A percentile compares a stretch with the other conserved stretches of the same genome.
These are phyloP conservation scores for Babylonia areolata DNA, from an alignment of 1,140 invertebrate species.

Conservation along the genomic window DNA sequence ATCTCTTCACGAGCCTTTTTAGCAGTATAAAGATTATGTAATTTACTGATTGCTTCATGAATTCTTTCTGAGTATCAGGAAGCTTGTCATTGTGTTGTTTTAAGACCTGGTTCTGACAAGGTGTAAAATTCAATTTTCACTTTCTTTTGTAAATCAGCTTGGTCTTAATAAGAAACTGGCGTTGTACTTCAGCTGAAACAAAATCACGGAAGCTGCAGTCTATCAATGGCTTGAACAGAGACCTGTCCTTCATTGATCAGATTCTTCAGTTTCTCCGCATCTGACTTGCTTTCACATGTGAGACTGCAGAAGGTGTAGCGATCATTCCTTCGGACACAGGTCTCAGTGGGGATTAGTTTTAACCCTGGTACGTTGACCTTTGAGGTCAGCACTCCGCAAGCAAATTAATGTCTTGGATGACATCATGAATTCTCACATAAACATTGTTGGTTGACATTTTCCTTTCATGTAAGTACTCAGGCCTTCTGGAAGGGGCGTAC, in stretches of 20 bases:
- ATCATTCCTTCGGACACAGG: neutral
- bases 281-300: neutral
- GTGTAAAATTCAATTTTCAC: neutral
- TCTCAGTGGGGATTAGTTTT: neutral
- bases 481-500: too few relatives aligned
- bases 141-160: neutral
- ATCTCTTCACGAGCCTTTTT: neutral
- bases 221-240: constrained; percentile 17
- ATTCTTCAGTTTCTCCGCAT: neutral
- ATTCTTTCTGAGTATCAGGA: neutral
- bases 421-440: constrained; percentile 19
- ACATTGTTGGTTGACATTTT: neutral
- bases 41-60: neutral
- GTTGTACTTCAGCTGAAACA: neutral
- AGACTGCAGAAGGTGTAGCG: neutral
- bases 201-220: constrained; percentile 13
- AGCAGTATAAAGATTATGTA: neutral
- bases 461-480: too few relatives aligned
- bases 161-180: too few relatives aligned
- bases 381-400: constrained; percentile 10
- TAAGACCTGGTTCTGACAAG: neutral
- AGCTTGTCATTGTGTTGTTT: neutral
- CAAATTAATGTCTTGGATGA: neutral
- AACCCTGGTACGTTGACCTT: constrained; percentile 11
- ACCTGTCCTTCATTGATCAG: neutral